These are phyloP conservation scores for Oscarella lobularis DNA, from an alignment of 37 sponge, comb jelly and placozoan genomes.

Conservation along the genomic window DNA sequence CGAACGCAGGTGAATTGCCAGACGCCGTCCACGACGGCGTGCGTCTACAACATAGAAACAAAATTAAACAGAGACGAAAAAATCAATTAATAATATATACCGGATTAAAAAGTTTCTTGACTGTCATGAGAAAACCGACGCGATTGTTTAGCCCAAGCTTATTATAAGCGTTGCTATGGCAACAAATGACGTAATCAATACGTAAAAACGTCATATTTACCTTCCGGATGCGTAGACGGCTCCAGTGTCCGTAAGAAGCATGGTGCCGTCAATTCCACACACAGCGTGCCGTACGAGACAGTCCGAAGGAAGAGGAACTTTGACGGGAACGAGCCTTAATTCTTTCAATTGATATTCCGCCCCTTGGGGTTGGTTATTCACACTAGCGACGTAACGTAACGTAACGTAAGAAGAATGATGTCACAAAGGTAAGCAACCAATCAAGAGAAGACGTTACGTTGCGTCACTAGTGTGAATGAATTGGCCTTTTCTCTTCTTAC, in stretches of 20 bases:
- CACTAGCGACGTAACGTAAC: too few species aligned
- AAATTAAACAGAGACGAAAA: neutral
- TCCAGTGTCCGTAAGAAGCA: conserved; percentile 80
- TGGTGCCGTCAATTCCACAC: conserved; percentile 87
- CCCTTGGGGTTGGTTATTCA: too few species aligned
- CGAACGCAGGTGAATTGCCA: conserved; percentile 56
- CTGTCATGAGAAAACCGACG: conserved; percentile 72
- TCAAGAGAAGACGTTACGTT: neutral
- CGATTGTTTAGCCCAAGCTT: conserved; percentile 91
- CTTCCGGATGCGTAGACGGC: conserved; percentile 79
- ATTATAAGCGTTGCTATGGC: conserved; percentile 75
- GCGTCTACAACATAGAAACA: conserved; percentile 11
- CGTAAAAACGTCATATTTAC: conserved; percentile 15
- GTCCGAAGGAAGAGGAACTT: too few species aligned
- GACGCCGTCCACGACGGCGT: conserved; percentile 40
- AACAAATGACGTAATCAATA: neutral
- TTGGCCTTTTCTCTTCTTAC: conserved; percentile 13
- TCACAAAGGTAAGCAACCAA: conserved; percentile 9
- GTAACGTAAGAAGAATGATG: neutral
- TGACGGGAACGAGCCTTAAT: too few species aligned
- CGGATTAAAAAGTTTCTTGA: conserved; percentile 66
- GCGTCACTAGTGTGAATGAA: neutral
- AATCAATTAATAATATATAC: conserved; percentile 1
- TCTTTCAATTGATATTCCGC: too few species aligned
- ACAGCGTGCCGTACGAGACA: conserved; percentile 32